These are phyloP conservation scores for Eriosoma lanigerum DNA, from an alignment of 1,140 invertebrate species.

Conservation along the genomic window DNA sequence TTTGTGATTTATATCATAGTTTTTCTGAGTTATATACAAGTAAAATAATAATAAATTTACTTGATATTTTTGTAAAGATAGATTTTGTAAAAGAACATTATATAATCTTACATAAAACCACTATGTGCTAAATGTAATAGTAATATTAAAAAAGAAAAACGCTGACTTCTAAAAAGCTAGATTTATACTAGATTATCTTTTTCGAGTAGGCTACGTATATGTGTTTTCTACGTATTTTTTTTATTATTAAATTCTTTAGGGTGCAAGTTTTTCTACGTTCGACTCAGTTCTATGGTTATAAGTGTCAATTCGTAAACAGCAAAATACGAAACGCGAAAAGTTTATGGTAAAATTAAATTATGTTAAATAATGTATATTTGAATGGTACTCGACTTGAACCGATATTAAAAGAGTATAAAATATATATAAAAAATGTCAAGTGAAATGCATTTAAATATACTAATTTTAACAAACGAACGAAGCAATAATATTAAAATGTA, in stretches of 20 bases:
- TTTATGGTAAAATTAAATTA: not conserved
- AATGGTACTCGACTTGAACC: not conserved
- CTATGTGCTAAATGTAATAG: constrained; percentile 4
- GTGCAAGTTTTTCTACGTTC: not conserved
- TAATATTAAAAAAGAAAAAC: not conserved
- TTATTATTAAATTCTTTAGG: constrained; percentile 30
- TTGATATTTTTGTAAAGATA: not conserved
- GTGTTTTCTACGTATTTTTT: not conserved
- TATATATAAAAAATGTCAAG: not conserved
- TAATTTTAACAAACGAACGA: not conserved
- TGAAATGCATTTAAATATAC: not conserved
- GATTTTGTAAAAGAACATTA: not conserved
- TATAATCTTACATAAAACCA: constrained; percentile 6
- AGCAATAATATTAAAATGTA: not conserved
- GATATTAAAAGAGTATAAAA: not conserved
- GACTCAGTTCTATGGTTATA: not conserved
- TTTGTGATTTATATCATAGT: not conserved
- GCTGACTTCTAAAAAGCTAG: not conserved
- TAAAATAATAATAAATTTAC: not conserved
- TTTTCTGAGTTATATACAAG: not conserved
- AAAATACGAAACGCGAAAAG: not conserved
- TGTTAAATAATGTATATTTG: not conserved
- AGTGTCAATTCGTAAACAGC: not conserved
- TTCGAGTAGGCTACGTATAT: not conserved
- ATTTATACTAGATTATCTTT: constrained; percentile 7